Base-by-base conservation (phyloP, 2,888 invertebrate genomes). In the Papilio demoleus region DNA sequence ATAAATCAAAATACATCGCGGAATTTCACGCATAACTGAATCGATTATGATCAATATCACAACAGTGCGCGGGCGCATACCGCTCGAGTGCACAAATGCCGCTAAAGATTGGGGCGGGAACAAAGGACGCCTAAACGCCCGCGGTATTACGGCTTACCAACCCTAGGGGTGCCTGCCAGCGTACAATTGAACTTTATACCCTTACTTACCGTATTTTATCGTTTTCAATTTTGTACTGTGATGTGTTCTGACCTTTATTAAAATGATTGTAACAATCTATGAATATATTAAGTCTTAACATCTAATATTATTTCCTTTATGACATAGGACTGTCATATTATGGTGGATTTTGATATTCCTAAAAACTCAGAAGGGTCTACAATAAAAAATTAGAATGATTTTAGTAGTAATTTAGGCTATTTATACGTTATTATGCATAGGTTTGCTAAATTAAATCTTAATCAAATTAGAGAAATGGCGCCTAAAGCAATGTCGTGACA, bases 91-190 rank as follows among this genome's bases (percentile, higher is more conserved):
- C 38, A 73, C 77, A 78, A 79, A 78, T 78, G 72, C 72, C 65
- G 74, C 75, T 74, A 77, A 78, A 77, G 73, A 76, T 71, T 75
- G 79, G 83, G 85, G 84, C 78, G 79, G 78, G 77, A 74, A 90
- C 91, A 91, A 92, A 88, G 75, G 74, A 76, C 83, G 89, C 86
- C 88, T 90, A 91, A 90, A 89, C 90, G 90, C 90, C 91, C 87
- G 91, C 88, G 90, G 91, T 88, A 80, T 76, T 78, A 79, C 77
- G 82, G 86, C 85, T 88, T 88, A 88, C 81, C 70, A 59, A 63
- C 63, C 67, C 53, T 19, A 38, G 68, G 60, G 31, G 53, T 61
- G 40, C 31, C 64, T 60, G 40, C 60, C 68, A 60, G 22, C 34
- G 59, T n/a, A 68, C 59, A 65, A 60, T 53, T 42, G 17, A 14